Evolutionary conservation across 2,797 vertebrate genomes (phyloP), one percentile per base, ranked within the genome.

Genomic region (Toxotes lorentzi): DNA sequence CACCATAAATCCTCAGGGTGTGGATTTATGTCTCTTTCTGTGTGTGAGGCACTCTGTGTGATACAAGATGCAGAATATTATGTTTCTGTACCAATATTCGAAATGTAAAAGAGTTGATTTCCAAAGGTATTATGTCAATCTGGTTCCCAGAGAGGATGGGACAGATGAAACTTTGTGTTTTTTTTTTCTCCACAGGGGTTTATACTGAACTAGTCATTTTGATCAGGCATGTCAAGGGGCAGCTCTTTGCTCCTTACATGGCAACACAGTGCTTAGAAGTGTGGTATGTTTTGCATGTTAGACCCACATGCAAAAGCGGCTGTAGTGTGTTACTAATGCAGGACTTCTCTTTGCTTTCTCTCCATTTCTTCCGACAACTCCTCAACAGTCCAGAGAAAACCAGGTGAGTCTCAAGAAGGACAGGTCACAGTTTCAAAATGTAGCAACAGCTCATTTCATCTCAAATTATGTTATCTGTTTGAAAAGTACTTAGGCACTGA

Each of bases 271-370:
- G 67, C 71, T 92, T 76, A 84, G 61, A 65, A 54, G 89, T 84
- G 92, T 93, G 91, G 13, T 82, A 63, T 81, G 81, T 92, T 97
- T 97, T 99, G 98, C 98, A 99, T 99, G 97, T 91, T 91, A 92
- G 87, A 59, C 17, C 83, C 90, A 93, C 97, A 98, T 99, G 97
- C 97, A 98, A 98, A 96, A 69, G 78, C 34, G 83, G 70, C 59
- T 87, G 47, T 43, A 86, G 95, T 83, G 94, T 96, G 94, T 93
- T 92, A 93, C 95, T 98, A 99, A 98, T 93, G 76, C 83, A 75
- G 91, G 66, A 81, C 90, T 89, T 94, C 69, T 95, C 83, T 95
- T 65, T 92, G 58, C 89, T 93, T 87, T 93, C 84, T 84, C 82
- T 86, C 60, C 62, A n/a, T 74, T 79, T 82, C 35, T 34, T 88